These are phyloP conservation scores for Cydia amplana DNA, from an alignment of 1,140 invertebrate species.

Conservation along the genomic window DNA sequence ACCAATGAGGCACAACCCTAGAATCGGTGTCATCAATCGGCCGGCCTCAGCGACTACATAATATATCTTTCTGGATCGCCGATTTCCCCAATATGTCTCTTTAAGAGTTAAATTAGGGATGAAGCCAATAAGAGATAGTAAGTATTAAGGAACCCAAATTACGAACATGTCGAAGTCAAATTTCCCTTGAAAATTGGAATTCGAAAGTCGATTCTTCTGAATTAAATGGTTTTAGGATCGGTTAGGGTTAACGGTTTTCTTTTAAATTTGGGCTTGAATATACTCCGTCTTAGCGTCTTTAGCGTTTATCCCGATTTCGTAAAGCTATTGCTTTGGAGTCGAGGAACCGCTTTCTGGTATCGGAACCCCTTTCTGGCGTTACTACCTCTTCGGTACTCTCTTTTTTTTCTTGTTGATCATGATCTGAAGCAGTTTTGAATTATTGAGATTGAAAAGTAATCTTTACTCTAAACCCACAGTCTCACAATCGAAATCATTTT, in stretches of 20 bases:
- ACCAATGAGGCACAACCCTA: constrained; percentile 53
- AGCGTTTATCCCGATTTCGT: not conserved
- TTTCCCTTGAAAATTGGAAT: constrained; percentile 16
- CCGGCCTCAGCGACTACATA: constrained; percentile 50
- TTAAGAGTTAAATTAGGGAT: constrained; percentile 70
- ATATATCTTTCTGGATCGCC: constrained; percentile 61
- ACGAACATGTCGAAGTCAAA: constrained; percentile 41
- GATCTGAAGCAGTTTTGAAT: too few species aligned
- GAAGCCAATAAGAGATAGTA: constrained; percentile 60
- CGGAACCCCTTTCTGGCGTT: too few species aligned
- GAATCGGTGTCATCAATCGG: constrained; percentile 61
- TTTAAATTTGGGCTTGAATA: not conserved
- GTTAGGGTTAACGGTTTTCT: not conserved
- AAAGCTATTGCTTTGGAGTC: too few species aligned
- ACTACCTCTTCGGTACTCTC: too few species aligned
- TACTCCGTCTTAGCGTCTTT: not conserved
- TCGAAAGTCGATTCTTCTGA: constrained; percentile 2
- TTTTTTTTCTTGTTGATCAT: too few species aligned
- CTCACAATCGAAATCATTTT: too few species aligned
- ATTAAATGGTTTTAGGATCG: not conserved
- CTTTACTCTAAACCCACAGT: too few species aligned
- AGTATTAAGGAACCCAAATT: constrained; percentile 50
- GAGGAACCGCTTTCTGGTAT: too few species aligned
- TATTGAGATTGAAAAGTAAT: too few species aligned
- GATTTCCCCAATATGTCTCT: constrained; percentile 57